These are phyloP conservation scores for Uloborus diversus DNA, from an alignment of 1,140 invertebrate genomes.

Conservation along the genomic window DNA sequence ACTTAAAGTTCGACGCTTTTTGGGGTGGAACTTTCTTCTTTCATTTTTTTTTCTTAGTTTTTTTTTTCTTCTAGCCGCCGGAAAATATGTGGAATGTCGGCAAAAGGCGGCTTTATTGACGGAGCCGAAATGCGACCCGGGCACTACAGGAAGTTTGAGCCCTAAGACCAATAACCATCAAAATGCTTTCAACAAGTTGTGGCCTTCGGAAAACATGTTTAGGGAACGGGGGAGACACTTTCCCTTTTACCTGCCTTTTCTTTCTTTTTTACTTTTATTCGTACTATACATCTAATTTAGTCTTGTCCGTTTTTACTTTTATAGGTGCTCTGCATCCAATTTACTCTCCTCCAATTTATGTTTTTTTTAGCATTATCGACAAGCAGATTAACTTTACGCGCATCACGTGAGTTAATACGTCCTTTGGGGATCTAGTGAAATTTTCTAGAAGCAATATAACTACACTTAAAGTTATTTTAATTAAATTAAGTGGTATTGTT, in stretches of 20 bases:
- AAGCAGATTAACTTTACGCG: too few species aligned
- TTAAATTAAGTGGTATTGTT: too few species aligned
- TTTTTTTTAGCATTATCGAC: too few species aligned
- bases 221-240: background rate
- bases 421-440: too few species aligned
- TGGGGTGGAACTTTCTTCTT: slow-evolving; percentile 43
- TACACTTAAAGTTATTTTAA: too few species aligned
- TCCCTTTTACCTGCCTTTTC: slow-evolving; percentile 12
- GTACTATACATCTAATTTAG: background rate
- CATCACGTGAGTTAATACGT: too few species aligned
- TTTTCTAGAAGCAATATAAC: too few species aligned
- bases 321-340: too few species aligned
- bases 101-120: slow-evolving; percentile 42
- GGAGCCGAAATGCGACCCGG: slow-evolving; percentile 41
- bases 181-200: slow-evolving; percentile 54
- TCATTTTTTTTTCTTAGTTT: slow-evolving; percentile 44
- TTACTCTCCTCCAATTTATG: too few species aligned
- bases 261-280: background rate
- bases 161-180: slow-evolving; percentile 53
- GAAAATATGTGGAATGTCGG: slow-evolving; percentile 51
- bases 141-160: slow-evolving; percentile 41
- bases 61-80: slow-evolving; percentile 20
- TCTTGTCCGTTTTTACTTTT: background rate
- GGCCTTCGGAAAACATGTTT: slow-evolving; percentile 52
- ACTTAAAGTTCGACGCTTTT: slow-evolving; percentile 57